phyloP scores from a whole-genome alignment of 2,888 invertebrate genomes.

The Cremastinae sp. region DNA sequence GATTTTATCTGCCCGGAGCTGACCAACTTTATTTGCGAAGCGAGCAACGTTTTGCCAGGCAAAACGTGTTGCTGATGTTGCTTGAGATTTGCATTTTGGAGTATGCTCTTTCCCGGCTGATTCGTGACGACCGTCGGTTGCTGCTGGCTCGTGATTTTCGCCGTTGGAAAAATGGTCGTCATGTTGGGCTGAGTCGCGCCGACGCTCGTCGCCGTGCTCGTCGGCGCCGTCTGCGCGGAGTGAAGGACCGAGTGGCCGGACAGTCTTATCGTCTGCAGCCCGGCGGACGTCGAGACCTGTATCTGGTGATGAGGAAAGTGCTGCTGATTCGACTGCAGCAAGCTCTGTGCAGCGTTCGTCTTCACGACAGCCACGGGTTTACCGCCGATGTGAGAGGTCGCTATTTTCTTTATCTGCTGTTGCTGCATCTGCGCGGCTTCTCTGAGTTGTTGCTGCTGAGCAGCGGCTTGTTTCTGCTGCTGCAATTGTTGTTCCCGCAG shows the following conservation, averaged over 20 bases:
- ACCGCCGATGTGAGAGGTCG: constrained; percentile 66
- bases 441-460: constrained; percentile 54
- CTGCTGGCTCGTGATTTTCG: constrained; percentile 76
- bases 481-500: constrained; percentile 42
- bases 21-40: constrained; percentile 78
- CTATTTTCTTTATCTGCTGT: constrained; percentile 70
- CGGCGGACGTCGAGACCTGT: constrained; percentile 80
- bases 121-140: constrained; percentile 69
- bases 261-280: constrained; percentile 82
- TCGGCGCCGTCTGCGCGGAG: constrained; percentile 78
- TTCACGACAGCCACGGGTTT: constrained; percentile 78
- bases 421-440: constrained; percentile 51
- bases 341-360: constrained; percentile 74
- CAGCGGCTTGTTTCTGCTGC: constrained; percentile 36
- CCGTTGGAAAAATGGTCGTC: constrained; percentile 80
- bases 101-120: constrained; percentile 73
- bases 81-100: constrained; percentile 74
- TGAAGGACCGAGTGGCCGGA: constrained; percentile 80
- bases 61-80: constrained; percentile 74
- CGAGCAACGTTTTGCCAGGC: constrained; percentile 77
- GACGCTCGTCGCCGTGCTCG: constrained; percentile 75
- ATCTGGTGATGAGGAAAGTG: constrained; percentile 79
- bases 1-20: constrained; percentile 79
- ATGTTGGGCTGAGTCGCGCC: constrained; percentile 75
- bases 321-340: constrained; percentile 78